These are phyloP conservation scores for Drosophila quadrilineata DNA, from an alignment of 1,140 invertebrate genomes.

Conservation along the genomic window DNA sequence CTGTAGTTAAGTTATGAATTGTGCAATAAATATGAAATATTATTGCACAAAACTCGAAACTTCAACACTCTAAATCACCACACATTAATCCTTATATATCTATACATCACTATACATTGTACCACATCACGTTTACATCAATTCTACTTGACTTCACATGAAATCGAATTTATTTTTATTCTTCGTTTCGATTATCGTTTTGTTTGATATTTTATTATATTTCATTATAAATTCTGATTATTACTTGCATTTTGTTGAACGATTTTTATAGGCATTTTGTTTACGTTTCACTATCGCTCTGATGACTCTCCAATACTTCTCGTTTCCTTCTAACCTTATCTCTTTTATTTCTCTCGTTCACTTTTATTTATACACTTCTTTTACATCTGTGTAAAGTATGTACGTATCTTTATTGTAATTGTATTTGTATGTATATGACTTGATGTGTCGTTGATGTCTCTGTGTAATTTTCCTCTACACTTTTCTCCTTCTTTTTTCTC, in stretches of 20 bases:
- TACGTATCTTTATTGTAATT: not conserved
- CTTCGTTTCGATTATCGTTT: not conserved
- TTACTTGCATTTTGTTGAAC: conserved; percentile 58
- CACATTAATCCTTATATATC: too few relatives aligned
- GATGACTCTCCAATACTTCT: conserved; percentile 15
- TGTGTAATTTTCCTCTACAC: conserved; percentile 73
- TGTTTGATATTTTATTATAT: not conserved
- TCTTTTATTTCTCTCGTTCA: conserved; percentile 25
- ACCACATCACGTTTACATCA: conserved; percentile 32
- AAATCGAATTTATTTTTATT: too few relatives aligned
- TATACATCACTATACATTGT: conserved; percentile 40
- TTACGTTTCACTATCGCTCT: conserved; percentile 47
- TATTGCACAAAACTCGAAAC: too few relatives aligned
- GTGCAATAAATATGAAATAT: too few relatives aligned
- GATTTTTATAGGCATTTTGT: conserved; percentile 57
- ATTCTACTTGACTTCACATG: conserved; percentile 29
- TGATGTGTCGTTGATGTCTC: conserved; percentile 49
- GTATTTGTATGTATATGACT: conserved; percentile 50
- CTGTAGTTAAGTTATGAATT: too few relatives aligned
- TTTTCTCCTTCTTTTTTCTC: conserved; percentile 49
- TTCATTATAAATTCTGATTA: conserved; percentile 32
- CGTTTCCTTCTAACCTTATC: conserved; percentile 13
- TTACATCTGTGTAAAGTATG: not conserved
- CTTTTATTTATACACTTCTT: conserved; percentile 10
- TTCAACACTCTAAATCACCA: too few relatives aligned